Percentiles rank a stretch among this genome's conserved stretches.
Conservation (phyloP, 2,888 invertebrate species). For the Polydrusus pterygomalis region DNA sequence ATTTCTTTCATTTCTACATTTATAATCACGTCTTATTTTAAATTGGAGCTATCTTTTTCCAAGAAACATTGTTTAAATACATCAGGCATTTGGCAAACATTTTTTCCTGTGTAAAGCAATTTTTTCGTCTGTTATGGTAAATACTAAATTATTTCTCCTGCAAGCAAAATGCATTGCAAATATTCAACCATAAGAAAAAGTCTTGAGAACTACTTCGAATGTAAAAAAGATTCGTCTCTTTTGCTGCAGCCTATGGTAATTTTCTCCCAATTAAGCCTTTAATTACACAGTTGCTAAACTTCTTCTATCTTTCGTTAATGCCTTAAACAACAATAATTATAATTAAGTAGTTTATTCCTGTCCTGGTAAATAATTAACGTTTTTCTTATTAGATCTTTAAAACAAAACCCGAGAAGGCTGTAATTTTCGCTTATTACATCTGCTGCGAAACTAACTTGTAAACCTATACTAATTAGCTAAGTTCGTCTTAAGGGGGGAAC, state of each 20-base stretch:
- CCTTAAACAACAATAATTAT: conserved; percentile 45
- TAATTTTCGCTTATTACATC: conserved; percentile 54
- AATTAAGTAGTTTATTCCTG: conserved; percentile 51
- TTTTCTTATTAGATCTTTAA: conserved; percentile 47
- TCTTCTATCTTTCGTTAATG: conserved; percentile 30
- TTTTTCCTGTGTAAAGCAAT: too few species aligned
- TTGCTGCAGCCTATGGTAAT: neutral
- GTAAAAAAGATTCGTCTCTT: too few species aligned
- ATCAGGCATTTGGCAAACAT: too few species aligned
- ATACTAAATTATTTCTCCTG: too few species aligned
- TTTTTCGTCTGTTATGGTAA: too few species aligned
- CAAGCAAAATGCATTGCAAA: too few species aligned
- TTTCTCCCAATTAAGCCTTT: conserved; percentile 32
- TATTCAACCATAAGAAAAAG: too few species aligned
- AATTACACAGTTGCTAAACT: conserved; percentile 44
- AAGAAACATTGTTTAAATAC: too few species aligned
- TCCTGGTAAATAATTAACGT: conserved; percentile 48
- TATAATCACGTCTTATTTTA: too few species aligned
- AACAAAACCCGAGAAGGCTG: conserved; percentile 48
- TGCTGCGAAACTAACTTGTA: conserved; percentile 53
- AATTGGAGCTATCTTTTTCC: too few species aligned
- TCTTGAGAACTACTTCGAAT: too few species aligned
- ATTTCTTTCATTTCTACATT: too few species aligned
- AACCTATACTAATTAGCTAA: conserved; percentile 57
- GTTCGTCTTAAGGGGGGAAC: conserved; percentile 42